phyloP scores from a whole-genome alignment of 2,888 invertebrate species.

The Leptopterna dolabrata region DNA sequence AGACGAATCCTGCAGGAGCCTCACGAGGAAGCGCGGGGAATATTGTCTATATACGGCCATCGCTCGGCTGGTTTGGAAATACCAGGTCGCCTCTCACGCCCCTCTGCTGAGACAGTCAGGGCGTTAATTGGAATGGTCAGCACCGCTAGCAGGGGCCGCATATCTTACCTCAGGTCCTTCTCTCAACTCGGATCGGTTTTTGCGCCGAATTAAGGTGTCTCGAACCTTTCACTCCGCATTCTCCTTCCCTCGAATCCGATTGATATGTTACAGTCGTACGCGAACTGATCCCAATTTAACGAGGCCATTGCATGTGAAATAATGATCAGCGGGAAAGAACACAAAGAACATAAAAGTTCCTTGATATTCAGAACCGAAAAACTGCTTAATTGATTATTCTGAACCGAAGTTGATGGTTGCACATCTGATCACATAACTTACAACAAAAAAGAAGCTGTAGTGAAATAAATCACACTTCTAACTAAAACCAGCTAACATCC shows the following conservation, averaged over 20 bases:
- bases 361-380: too few species aligned
- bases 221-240: constrained; percentile 32
- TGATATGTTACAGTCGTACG: constrained; percentile 28
- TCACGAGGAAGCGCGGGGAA: constrained; percentile 5
- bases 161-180: constrained; percentile 8
- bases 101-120: constrained; percentile 26
- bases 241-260: constrained; percentile 25
- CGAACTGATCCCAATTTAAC: constrained; percentile 12
- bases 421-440: too few species aligned
- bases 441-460: too few species aligned
- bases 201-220: constrained; percentile 38
- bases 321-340: constrained; percentile 9
- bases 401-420: too few species aligned
- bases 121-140: constrained; percentile 51
- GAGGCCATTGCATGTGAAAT: not conserved
- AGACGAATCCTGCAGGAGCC: not conserved
- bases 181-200: not conserved
- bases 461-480: too few species aligned
- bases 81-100: constrained; percentile 50
- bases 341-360: not conserved
- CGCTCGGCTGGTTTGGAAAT: constrained; percentile 33
- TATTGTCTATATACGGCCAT: constrained; percentile 43
- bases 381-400: too few species aligned
- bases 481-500: too few species aligned
- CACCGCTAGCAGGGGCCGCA: not conserved